Evolutionary conservation across 2,113 vertebrate species (phyloP).

Genomic region (Turdus rufiventris): DNA sequence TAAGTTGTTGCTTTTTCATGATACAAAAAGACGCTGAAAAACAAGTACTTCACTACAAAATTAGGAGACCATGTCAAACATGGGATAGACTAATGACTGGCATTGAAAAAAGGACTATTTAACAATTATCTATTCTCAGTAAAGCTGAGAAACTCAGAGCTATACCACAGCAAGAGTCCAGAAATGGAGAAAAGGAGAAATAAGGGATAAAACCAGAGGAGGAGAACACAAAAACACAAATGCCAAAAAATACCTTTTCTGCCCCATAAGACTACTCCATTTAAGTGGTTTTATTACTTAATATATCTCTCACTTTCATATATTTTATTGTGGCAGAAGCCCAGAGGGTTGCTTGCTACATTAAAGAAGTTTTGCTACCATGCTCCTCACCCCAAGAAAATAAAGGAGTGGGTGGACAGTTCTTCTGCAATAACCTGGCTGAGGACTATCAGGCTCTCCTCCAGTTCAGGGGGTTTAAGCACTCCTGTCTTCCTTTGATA

Average conservation of each 20-base stretch:
- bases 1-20: neutral
- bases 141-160: neutral
- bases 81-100: neutral
- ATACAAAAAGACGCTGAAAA: neutral
- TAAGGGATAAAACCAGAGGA: neutral
- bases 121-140: neutral
- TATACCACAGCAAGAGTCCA: neutral
- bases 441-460: neutral
- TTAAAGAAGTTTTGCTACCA: neutral
- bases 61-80: neutral
- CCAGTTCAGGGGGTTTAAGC: neutral
- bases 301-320: neutral
- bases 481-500: accelerated
- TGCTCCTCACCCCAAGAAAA: neutral
- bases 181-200: neutral
- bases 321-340: neutral
- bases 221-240: neutral
- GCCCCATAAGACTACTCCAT: no score
- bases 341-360: neutral
- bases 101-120: neutral
- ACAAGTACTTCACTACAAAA: neutral
- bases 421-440: neutral
- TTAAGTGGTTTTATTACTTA: neutral
- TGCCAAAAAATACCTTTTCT: accelerated
- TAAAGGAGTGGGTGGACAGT: neutral